These are phyloP conservation scores for Osmoderma eremita DNA, from an alignment of 2,888 invertebrate genomes.

Conservation along the genomic window DNA sequence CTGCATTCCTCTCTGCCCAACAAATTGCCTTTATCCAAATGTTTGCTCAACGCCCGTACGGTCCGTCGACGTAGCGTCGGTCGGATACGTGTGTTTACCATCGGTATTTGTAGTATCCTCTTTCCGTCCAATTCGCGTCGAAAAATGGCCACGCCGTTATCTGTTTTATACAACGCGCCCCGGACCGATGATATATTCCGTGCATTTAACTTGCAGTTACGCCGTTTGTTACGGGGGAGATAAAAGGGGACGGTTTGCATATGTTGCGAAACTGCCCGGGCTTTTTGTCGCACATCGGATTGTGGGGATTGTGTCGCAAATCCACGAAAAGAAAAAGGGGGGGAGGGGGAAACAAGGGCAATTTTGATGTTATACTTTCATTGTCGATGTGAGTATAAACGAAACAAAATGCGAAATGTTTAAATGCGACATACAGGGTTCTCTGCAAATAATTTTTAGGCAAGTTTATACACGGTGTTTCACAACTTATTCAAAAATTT, in stretches of 20 bases:
- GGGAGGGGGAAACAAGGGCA: no score
- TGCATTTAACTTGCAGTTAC: constrained; percentile 24
- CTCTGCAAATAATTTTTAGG: no score
- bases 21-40: constrained; percentile 33
- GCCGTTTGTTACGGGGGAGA: background rate
- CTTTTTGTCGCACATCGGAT: no score
- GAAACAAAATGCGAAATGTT: no score
- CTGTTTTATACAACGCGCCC: constrained; percentile 15
- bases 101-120: constrained; percentile 19
- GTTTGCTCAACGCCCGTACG: constrained; percentile 8
- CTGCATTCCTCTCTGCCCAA: constrained; percentile 13
- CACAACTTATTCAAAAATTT: no score
- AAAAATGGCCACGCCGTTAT: constrained; percentile 25
- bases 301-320: no score
- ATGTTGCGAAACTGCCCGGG: background rate
- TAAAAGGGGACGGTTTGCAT: constrained; percentile 4
- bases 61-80: constrained; percentile 1
- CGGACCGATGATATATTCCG: constrained; percentile 18
- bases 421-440: no score
- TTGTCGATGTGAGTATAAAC: no score
- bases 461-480: no score
- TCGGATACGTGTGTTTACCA: constrained; percentile 26
- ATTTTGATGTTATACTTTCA: no score
- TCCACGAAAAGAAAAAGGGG: no score
- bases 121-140: constrained; percentile 21